Evolutionary conservation across 2,888 invertebrate genomes (phyloP), one percentile per base, ranked within the genome.

Genomic region (Tholera decimalis): DNA sequence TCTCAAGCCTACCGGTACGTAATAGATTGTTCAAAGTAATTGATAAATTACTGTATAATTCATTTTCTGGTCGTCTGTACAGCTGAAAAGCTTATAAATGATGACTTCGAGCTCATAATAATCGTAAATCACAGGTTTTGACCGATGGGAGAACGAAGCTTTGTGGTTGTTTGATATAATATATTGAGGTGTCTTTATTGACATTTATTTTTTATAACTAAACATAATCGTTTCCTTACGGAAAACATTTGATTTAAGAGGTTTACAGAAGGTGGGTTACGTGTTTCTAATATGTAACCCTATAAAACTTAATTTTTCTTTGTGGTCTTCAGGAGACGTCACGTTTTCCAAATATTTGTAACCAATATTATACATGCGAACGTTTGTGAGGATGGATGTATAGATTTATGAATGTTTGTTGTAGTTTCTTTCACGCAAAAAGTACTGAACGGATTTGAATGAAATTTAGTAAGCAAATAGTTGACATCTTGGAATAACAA

Each of bases 21-120:
- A 69, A 71, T 77, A 78, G 75, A 77, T 78, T 57, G 67, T 69
- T 74, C 74, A 60, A 78, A 75, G 73, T 75, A 75, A 82, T 80
- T 84, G 79, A 84, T 84, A 79, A 82, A 83, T 82, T 73, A 72
- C 65, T 59, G 62, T 66, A 69, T 77, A 74, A 75, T 75, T 77
- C 35, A 77, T 71, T 77, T 74, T 56, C 58, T 72, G 58, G 58
- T 61, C 41, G 26, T 20, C 54, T 1, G 51, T 57, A 63, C 58
- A 67, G 67, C 74, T 74, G 71, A 60, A 78, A 79, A 67, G 62
- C 73, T 73, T 65, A 72, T 78, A 78, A 79, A 77, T 76, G 77
- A 77, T 74, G 65, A 71, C 69, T 74, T 69, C 44, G 33, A 67
- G 46, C 70, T 82, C 61, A 58, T 68, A 56, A 77, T 54, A 49